These are phyloP conservation scores for Karalla daura DNA, from an alignment of 2,797 vertebrate species.

Conservation along the genomic window DNA sequence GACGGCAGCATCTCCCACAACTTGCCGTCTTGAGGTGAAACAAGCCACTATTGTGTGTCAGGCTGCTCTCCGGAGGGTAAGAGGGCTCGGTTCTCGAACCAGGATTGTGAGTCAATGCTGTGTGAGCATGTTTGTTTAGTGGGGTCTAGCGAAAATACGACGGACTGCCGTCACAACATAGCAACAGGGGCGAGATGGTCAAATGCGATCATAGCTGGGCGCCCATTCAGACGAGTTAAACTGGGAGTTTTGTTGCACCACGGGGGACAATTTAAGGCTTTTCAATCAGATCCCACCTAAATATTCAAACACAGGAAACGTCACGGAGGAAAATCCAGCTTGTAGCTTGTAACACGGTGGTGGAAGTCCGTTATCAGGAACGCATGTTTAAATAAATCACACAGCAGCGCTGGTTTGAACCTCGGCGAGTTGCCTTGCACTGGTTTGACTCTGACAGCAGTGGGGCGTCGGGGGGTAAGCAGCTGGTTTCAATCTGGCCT, in stretches of 20 bases:
- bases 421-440: slow-evolving; percentile 21
- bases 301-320: background rate
- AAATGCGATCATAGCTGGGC: slow-evolving; percentile 27
- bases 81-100: slow-evolving; percentile 43
- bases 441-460: slow-evolving; percentile 26
- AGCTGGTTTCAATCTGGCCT: slow-evolving; percentile 70
- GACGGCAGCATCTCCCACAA: slow-evolving; percentile 76
- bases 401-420: slow-evolving; percentile 13
- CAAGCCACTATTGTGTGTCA: slow-evolving; percentile 73
- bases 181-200: slow-evolving; percentile 32
- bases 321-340: slow-evolving; percentile 5
- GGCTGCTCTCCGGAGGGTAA: slow-evolving; percentile 38
- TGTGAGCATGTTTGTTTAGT: slow-evolving; percentile 41
- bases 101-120: slow-evolving; percentile 43
- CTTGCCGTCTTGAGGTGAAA: slow-evolving; percentile 64
- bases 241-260: slow-evolving; percentile 5
- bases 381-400: slow-evolving; percentile 10
- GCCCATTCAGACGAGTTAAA: slow-evolving; percentile 4
- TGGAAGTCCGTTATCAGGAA: background rate
- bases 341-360: background rate
- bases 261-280: slow-evolving; percentile 9
- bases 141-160: slow-evolving; percentile 38
- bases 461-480: slow-evolving; percentile 47
- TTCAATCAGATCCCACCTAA: slow-evolving; percentile 3
- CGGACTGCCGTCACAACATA: slow-evolving; percentile 38